Evolutionary conservation across 2,113 vertebrate species (phyloP), one percentile per base, ranked within the genome.

Genomic region (Australoheros scitulus): DNA sequence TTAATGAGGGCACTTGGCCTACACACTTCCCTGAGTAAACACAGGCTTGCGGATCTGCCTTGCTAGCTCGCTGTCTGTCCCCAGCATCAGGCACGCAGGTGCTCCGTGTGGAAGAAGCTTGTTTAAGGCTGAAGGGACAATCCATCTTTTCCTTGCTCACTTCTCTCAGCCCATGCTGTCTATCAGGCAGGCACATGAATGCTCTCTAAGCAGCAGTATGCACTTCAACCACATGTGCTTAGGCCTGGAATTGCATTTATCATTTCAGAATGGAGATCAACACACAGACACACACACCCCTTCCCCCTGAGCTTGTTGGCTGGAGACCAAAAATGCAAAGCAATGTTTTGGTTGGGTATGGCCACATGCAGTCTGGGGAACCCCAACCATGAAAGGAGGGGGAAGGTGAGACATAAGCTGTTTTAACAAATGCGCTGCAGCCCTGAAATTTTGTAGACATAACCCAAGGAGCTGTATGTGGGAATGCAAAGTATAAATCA

Each of bases 261-360:
- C 47, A 86, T 89, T 85, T 88, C 61, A 83, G 47, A 90, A 88
- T 83, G 78, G 57, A 15, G 2, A 57, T 29, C 13, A 10, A 61
- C 22, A 70, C 24, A 56, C 22, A 52, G 15, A 72, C 18, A n/a
- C 4, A 56, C 17, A 63, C 18, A 41, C 58, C 2, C 80, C 52
- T 57, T 63, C 15, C 82, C 76, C 79, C 76, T 47, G 57, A 83
- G 88, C 75, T 87, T 18, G 34, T 76, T 92, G 92, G 92, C 88
- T 70, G 15, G 7, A 8, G 24, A 85, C 90, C 94, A 94, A 88
- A 82, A 83, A 92, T 90, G 88, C 92, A 90, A 89, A 93, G 87
- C 72, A 90, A 84, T 92, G 85, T 93, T 93, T 92, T 91, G 88
- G 89, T 94, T 91, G 63, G 83, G 81, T 84, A 81, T 83, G 47